These are phyloP conservation scores for Toxotes lorentzi DNA, from an alignment of 2,797 vertebrate species.

Conservation along the genomic window DNA sequence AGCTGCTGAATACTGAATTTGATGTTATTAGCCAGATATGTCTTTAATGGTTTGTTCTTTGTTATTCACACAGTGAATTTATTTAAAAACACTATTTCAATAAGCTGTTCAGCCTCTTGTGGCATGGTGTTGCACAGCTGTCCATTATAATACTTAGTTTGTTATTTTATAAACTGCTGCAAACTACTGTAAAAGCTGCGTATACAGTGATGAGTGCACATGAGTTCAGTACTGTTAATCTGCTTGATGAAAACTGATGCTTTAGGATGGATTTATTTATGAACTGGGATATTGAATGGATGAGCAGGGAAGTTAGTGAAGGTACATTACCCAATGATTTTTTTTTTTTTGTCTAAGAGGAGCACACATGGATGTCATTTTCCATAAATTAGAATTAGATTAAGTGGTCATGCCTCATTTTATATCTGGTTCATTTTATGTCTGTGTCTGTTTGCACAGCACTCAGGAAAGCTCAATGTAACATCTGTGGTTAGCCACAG, in stretches of 20 bases:
- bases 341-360: neutral
- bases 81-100: neutral
- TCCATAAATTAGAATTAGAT: slow-evolving; percentile 9
- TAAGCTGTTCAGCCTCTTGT: too few relatives aligned
- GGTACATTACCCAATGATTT: neutral
- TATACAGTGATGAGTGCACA: neutral
- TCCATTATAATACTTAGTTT: neutral
- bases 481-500: slow-evolving; percentile 11
- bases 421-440: slow-evolving; percentile 13
- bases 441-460: slow-evolving; percentile 8
- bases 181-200: neutral
- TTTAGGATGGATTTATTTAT: slow-evolving; percentile 49
- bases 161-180: neutral
- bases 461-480: slow-evolving; percentile 13
- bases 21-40: neutral
- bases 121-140: neutral
- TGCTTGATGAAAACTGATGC: slow-evolving; percentile 39
- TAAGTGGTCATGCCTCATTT: neutral
- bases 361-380: neutral
- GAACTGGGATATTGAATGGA: slow-evolving; percentile 24
- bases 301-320: slow-evolving; percentile 2
- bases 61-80: neutral
- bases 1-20: neutral
- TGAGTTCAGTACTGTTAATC: slow-evolving; percentile 4
- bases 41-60: neutral